Conservation (phyloP, 2,888 invertebrate genomes). For the Chydorus sphaericus region DNA sequence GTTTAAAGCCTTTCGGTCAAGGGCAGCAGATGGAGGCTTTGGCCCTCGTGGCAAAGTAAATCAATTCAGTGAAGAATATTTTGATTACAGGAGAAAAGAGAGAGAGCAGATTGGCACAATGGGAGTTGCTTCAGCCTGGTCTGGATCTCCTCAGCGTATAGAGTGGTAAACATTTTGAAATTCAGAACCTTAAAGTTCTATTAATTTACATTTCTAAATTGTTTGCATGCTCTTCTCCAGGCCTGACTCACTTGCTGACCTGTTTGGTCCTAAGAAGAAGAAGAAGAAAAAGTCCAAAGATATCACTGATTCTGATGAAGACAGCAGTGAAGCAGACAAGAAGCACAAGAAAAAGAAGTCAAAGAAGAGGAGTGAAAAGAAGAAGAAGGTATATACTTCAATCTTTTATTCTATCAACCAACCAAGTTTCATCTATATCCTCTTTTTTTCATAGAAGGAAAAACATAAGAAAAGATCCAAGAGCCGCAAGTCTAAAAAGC, state of each 20-base stretch:
- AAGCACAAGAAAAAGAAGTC: not conserved
- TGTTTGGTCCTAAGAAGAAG: not conserved
- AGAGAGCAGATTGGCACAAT: conserved; percentile 10
- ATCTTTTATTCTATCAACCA: not conserved
- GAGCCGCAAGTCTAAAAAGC: conserved; percentile 11
- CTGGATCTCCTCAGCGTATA: conserved; percentile 8
- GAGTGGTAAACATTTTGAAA: not conserved
- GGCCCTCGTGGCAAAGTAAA: not conserved
- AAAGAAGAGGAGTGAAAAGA: conserved; percentile 2
- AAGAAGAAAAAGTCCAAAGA: not conserved
- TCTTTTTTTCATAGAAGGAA: not conserved
- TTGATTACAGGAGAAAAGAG: conserved; percentile 9
- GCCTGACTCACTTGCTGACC: not conserved
- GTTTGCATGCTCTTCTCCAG: not conserved
- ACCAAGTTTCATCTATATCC: not conserved
- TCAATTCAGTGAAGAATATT: conserved; percentile 10
- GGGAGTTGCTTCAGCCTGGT: conserved; percentile 7
- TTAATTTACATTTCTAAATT: not conserved
- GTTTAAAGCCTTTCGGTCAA: not conserved
- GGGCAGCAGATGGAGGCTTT: not conserved
- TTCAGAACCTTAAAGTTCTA: not conserved
- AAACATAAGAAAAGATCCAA: conserved; percentile 14
- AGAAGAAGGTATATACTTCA: not conserved
- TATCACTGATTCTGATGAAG: not conserved
- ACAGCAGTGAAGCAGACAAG: not conserved